These are phyloP conservation scores for Thripadectes ignobilis DNA, from an alignment of 2,797 vertebrate species.

Conservation along the genomic window DNA sequence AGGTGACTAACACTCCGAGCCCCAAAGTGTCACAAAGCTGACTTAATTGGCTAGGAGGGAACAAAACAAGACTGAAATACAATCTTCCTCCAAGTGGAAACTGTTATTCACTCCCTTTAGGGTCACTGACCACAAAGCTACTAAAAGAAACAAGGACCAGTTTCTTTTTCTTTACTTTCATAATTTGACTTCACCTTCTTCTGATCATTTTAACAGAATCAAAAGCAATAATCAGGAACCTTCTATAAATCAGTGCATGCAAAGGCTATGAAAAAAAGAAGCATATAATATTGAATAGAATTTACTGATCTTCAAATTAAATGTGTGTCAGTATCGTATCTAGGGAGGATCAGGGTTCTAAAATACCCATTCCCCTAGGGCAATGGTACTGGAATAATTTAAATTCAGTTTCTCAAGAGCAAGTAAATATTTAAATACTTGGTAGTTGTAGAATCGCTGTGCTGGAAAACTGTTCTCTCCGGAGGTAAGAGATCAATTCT, in stretches of 20 bases:
- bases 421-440: slow-evolving; percentile 62
- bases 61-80: slow-evolving; percentile 47
- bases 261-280: not conserved
- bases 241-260: not conserved
- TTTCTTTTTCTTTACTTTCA: slow-evolving; percentile 24
- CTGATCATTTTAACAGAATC: not conserved
- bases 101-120: slow-evolving; percentile 19
- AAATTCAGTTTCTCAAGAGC: slow-evolving; percentile 27
- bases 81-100: slow-evolving; percentile 49
- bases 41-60: slow-evolving; percentile 49
- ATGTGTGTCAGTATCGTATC: not conserved
- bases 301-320: not conserved
- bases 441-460: not conserved
- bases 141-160: not conserved
- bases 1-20: slow-evolving; percentile 20
- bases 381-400: slow-evolving; percentile 8
- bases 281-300: not conserved
- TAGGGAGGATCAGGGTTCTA: not conserved
- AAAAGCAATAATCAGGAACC: not conserved
- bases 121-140: slow-evolving; percentile 33
- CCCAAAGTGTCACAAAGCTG: slow-evolving; percentile 33
- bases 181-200: not conserved
- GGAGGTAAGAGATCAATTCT: slow-evolving; percentile 58
- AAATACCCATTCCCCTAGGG: not conserved
- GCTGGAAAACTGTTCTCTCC: slow-evolving; percentile 32